These are phyloP conservation scores for Balearica regulorum DNA, from an alignment of 2,797 vertebrate genomes.

Conservation along the genomic window DNA sequence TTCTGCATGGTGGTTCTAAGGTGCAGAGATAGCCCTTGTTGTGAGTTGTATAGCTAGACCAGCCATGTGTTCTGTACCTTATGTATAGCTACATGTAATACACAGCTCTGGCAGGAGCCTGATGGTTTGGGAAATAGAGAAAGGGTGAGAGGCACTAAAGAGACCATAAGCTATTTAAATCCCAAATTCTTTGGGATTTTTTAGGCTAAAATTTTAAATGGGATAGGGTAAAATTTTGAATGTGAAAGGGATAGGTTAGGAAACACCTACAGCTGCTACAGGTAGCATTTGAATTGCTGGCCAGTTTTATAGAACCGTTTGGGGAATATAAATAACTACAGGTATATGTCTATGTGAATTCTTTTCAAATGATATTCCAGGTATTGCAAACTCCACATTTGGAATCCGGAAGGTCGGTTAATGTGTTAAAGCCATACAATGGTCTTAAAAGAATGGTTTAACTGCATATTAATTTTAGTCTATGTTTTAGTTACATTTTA, in stretches of 20 bases:
- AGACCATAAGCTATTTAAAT: background rate
- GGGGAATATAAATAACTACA: background rate
- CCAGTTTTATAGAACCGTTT: background rate
- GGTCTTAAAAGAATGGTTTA: background rate
- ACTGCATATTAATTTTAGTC: background rate
- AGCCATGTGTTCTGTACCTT: accelerated
- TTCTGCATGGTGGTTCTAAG: background rate
- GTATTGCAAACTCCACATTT: background rate
- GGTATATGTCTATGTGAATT: no score
- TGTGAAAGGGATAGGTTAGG: background rate
- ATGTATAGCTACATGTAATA: background rate
- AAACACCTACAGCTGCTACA: background rate
- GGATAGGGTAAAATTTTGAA: background rate
- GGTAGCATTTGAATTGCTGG: background rate
- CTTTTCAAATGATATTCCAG: background rate
- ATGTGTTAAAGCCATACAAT: background rate
- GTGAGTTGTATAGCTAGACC: background rate
- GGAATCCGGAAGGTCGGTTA: background rate
- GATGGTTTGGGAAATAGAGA: background rate
- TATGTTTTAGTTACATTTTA: accelerated
- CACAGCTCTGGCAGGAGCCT: background rate
- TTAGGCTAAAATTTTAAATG: background rate
- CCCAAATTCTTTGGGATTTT: background rate
- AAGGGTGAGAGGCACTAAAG: background rate
- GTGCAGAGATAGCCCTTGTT: background rate